Base-by-base conservation (phyloP, 1,140 invertebrate genomes). In the Platorchestia sp. region DNA sequence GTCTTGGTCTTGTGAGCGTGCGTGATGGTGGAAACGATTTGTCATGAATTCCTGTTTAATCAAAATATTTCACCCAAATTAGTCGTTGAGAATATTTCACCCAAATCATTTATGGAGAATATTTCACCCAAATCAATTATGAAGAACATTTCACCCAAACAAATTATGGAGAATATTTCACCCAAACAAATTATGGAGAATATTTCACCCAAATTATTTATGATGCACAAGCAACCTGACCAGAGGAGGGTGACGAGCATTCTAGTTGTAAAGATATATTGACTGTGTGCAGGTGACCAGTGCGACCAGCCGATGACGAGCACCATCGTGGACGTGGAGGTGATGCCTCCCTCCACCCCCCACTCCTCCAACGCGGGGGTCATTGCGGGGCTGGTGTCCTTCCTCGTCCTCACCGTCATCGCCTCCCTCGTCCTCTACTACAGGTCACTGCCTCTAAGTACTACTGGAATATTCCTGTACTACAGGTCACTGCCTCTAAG, bases 401-500 rank as follows among this genome's bases (percentile, higher is more conserved):
- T 98, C 19, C 96, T 97, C 89, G 95, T 97, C 41, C 97, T 98
- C n/a, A 97, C 98, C n/a, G 98, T 98, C 42, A 97, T 98, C 14
- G 97, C 97, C 0, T 97, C 98, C 47, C 98, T 98, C 0, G 97
- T 98, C 1, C 97, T 99, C 96, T 99, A 99, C 97, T 98, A 98
- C 97, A 98, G 98, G 96, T 96, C 93, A 43, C 27, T 16, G 5
- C 43, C 42, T 89, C 3, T 43, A 75, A 14, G 36, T 14, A n/a
- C n/a, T n/a, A n/a, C n/a, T n/a, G n/a, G n/a, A n/a, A n/a, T n/a
- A n/a, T n/a, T n/a, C n/a, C n/a, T n/a, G n/a, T n/a, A n/a, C n/a
- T n/a, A n/a, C n/a, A n/a, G n/a, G n/a, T n/a, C n/a, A n/a, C n/a
- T n/a, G n/a, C n/a, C n/a, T n/a, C n/a, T n/a, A n/a, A n/a, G n/a